Conservation (phyloP, 2,113 vertebrate genomes). For the Sakesphorus luctuosus region DNA sequence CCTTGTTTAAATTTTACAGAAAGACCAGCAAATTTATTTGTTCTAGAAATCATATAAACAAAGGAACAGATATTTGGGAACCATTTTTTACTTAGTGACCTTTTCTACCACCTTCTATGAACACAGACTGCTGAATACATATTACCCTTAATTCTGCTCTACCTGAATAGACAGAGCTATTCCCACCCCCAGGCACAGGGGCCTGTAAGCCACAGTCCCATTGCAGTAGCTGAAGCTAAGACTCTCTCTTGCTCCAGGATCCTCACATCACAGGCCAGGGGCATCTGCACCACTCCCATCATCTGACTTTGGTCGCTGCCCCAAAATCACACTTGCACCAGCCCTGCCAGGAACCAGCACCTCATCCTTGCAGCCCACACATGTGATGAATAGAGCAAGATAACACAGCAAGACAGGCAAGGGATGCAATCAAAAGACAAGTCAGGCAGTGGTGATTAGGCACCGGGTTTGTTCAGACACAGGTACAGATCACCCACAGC, state of each 20-base stretch:
- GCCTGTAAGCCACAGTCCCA: background rate
- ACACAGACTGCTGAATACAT: background rate
- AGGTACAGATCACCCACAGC: background rate
- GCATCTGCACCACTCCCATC: background rate
- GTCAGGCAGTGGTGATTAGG: background rate
- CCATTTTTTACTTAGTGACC: background rate
- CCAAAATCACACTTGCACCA: background rate
- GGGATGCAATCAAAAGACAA: background rate
- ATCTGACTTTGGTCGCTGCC: background rate
- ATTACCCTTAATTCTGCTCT: background rate
- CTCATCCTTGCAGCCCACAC: background rate
- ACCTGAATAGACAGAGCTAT: background rate
- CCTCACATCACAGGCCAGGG: background rate
- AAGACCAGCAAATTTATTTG: background rate
- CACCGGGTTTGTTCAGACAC: accelerated
- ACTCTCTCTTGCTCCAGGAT: background rate
- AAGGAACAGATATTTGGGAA: background rate
- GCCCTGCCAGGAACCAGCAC: background rate
- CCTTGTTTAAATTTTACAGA: background rate
- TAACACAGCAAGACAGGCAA: background rate
- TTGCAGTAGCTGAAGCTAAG: background rate
- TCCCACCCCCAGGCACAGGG: accelerated
- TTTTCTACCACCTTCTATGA: background rate
- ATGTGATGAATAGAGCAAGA: background rate
- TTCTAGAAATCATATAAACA: background rate